Percentiles rank a stretch among this genome's conserved stretches.
Evolutionary conservation across 2,888 invertebrate species (phyloP).

Genomic region (Saturnia pavonia): DNA sequence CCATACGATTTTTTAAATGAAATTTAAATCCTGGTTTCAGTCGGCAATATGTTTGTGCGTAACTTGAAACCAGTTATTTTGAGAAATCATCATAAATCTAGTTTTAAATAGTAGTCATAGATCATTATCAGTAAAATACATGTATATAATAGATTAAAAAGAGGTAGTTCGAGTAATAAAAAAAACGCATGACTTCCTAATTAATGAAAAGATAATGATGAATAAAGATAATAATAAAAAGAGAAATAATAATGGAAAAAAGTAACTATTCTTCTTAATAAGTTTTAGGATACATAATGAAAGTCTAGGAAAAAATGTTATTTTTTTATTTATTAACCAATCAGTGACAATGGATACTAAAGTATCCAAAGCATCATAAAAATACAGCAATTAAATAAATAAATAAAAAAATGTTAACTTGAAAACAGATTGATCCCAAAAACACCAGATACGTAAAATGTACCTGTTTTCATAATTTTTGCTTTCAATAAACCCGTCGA

Average conservation of each 20-base stretch:
- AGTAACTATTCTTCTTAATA: no score
- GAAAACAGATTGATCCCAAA: background rate
- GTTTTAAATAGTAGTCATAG: no score
- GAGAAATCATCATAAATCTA: background rate
- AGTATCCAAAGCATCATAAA: background rate
- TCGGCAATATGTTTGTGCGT: constrained; percentile 8
- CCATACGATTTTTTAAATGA: constrained; percentile 31
- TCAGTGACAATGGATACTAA: background rate
- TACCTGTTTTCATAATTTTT: background rate
- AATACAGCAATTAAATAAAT: background rate
- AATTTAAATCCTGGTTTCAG: constrained; percentile 31
- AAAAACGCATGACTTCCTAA: no score
- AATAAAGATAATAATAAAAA: no score
- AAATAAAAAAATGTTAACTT: background rate
- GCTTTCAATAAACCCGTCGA: background rate
- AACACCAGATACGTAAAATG: no score
- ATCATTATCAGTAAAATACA: no score
- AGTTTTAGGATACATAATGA: no score
- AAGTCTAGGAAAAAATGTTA: background rate
- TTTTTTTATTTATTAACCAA: background rate
- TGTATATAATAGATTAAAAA: no score
- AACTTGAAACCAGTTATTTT: constrained; percentile 7
- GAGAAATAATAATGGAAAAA: no score
- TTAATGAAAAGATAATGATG: no score
- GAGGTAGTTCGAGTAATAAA: no score